phyloP scores from a whole-genome alignment of 2,797 vertebrate species.

The Pantherophis vulpinus region DNA sequence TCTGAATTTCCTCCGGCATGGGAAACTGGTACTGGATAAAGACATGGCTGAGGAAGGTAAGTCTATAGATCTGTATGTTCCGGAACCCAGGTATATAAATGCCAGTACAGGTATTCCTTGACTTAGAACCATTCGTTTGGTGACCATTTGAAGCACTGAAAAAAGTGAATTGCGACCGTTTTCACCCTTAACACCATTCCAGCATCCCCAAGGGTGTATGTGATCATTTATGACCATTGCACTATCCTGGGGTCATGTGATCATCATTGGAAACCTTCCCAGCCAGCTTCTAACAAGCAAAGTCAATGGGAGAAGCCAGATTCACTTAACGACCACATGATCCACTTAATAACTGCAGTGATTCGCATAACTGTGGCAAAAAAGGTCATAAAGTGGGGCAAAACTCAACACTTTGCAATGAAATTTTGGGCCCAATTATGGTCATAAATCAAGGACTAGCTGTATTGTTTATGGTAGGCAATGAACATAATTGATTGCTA shows the following conservation, averaged over 20 bases:
- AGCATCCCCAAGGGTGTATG: neutral
- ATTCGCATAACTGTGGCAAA: neutral
- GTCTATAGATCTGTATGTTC: conserved; percentile 44
- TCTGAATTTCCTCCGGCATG: conserved; percentile 94
- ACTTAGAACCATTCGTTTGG: neutral
- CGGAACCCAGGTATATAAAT: neutral
- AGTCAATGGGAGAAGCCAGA: neutral
- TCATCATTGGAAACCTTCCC: neutral
- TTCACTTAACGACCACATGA: neutral
- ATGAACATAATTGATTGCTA: neutral
- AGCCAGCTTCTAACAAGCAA: neutral
- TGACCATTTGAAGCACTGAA: neutral
- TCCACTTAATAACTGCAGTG: neutral
- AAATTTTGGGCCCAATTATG: neutral
- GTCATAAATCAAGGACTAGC: neutral
- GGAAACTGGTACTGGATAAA: conserved; percentile 97
- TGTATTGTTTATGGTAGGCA: neutral
- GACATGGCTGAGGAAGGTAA: conserved; percentile 97
- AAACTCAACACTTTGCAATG: neutral
- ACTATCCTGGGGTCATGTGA: neutral
- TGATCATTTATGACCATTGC: neutral
- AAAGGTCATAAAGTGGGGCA: neutral
- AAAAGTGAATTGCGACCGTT: neutral
- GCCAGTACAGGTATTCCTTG: neutral
- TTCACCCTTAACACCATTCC: neutral